Base-by-base conservation (phyloP, 2,113 vertebrate species). In the Phaethornis superciliosus region DNA sequence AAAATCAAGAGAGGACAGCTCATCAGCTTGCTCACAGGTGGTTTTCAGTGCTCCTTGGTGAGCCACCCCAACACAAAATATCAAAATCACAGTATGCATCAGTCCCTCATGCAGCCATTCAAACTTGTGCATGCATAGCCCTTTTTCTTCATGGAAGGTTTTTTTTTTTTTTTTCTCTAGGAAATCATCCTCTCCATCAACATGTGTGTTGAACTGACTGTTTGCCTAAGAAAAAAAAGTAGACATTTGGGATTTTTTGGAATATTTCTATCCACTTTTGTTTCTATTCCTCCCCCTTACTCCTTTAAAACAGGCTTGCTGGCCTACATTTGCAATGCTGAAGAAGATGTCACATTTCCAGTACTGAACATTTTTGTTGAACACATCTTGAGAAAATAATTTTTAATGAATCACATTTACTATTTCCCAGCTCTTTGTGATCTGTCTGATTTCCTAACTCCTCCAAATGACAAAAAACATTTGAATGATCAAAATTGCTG, bases 331-430 rank as follows among this genome's bases (percentile, higher is more conserved):
- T 87, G n/a, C 33, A 55, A 42, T 69, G 65, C 51, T 76, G 59
- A 79, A 84, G 74, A 64, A 94, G 60, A 55, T 82, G 33, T 51
- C 89, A 82, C 37, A 77, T 88, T 85, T 82, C 33, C 59, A 85
- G 44, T 70, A 63, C 63, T 87, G 55, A 94, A 85, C 85, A 77
- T 94, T 94, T 93, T 94, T 91, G 49, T 55, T 87, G 35, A 94
- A 91, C 82, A 19, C 35, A 33, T 81, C 87, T 92, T 72, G 54
- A 94, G 49, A 91, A 94, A 94, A 85, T 79, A 89, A 51, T 76
- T 94, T 89, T 92, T 87, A 91, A 91, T 93, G 83, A 91, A 96
- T 89, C 67, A 85, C 81, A 63, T 91, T 85, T 93, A 94, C 89
- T 92, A 82, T 79, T 91, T 92, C 47, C 91, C 70, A 91, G 77